Percentiles rank a stretch among this genome's conserved stretches.
Conservation (phyloP, 2,888 invertebrate genomes). For the Drosophila subsilvestris region DNA sequence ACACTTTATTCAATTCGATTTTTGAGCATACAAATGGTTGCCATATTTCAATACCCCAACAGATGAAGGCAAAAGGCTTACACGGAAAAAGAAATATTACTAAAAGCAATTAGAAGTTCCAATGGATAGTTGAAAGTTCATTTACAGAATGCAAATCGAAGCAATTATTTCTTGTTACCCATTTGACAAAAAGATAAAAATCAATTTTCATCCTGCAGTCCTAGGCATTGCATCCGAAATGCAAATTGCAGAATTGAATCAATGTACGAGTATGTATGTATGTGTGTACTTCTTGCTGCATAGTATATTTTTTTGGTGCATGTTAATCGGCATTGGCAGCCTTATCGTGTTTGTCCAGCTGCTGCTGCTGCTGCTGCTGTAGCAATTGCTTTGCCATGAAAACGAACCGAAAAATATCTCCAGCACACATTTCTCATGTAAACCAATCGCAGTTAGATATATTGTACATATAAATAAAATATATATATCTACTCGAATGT, state of each 20-base stretch:
- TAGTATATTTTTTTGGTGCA: slow-evolving; percentile 18
- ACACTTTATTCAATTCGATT: no score
- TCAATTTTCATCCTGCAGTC: slow-evolving; percentile 23
- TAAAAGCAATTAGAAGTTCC: slow-evolving; percentile 5
- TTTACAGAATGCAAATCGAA: slow-evolving; percentile 33
- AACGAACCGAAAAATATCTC: slow-evolving; percentile 32
- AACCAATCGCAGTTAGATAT: slow-evolving; percentile 5
- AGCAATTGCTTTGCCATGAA: slow-evolving; percentile 21
- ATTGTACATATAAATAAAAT: background rate
- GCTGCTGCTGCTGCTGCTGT: slow-evolving; percentile 54
- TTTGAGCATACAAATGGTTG: no score
- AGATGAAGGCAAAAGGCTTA: no score
- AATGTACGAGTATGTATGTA: background rate
- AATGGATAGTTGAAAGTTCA: slow-evolving; percentile 10
- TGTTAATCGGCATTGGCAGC: slow-evolving; percentile 22
- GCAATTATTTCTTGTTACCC: slow-evolving; percentile 33
- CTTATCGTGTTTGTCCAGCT: slow-evolving; percentile 58
- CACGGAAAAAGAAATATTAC: background rate
- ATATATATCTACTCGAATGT: slow-evolving; percentile 4
- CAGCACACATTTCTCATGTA: slow-evolving; percentile 26
- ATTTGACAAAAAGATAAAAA: slow-evolving; percentile 35
- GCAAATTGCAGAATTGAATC: slow-evolving; percentile 40
- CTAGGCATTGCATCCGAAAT: slow-evolving; percentile 18
- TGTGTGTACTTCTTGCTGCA: slow-evolving; percentile 24
- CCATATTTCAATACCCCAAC: background rate